A percentile compares a stretch with the other conserved stretches of the same genome.
Conservation (phyloP, 2,888 invertebrate genomes). For the Clusia tigrina region DNA sequence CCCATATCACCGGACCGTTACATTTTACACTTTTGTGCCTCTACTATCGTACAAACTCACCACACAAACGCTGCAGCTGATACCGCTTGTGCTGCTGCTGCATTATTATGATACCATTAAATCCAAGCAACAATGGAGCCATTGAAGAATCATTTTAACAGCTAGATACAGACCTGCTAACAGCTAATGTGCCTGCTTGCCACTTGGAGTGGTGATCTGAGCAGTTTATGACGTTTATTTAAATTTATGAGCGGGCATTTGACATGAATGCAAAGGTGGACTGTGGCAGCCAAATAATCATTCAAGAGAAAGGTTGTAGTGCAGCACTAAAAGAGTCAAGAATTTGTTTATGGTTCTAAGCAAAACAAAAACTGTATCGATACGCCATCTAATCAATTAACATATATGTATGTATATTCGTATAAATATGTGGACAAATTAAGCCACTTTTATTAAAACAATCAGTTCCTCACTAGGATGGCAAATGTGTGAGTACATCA, state of each 20-base stretch:
- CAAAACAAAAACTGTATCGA: too few relatives aligned
- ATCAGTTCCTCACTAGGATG: too few relatives aligned
- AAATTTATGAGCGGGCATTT: not conserved
- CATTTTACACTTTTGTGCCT: not conserved
- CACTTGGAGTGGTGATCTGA: not conserved
- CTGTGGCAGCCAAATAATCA: too few relatives aligned
- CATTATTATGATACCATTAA: conserved; percentile 1
- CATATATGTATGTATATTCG: not conserved
- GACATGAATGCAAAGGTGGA: not conserved
- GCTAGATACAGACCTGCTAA: too few relatives aligned
- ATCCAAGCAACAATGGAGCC: not conserved
- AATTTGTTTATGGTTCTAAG: not conserved
- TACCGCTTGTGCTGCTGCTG: not conserved
- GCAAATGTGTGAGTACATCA: too few relatives aligned
- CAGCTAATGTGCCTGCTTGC: too few relatives aligned
- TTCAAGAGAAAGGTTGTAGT: not conserved
- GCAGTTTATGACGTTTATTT: not conserved
- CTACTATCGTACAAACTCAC: not conserved
- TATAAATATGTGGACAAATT: too few relatives aligned
- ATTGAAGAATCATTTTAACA: too few relatives aligned
- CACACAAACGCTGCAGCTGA: not conserved
- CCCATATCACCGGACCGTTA: not conserved
- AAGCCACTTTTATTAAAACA: too few relatives aligned
- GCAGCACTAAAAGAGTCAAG: not conserved
- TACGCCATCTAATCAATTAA: not conserved